These are phyloP conservation scores for Gobius niger DNA, from an alignment of 2,113 vertebrate species.

Conservation along the genomic window DNA sequence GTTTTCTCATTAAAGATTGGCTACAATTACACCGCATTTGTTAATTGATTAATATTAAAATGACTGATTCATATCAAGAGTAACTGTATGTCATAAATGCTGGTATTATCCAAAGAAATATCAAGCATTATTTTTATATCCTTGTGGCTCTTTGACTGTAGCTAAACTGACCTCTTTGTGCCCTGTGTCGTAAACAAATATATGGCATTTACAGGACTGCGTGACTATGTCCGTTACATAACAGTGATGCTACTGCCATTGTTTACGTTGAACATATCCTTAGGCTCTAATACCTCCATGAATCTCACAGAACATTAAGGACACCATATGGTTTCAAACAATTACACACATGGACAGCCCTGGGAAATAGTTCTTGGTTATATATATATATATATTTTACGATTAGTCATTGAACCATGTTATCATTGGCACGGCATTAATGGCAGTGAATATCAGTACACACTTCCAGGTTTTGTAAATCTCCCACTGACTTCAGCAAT, in stretches of 20 bases:
- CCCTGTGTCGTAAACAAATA: constrained; percentile 24
- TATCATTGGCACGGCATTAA: constrained; percentile 16
- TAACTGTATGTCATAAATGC: neutral
- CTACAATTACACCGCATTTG: no score
- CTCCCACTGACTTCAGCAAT: no score
- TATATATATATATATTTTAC: neutral
- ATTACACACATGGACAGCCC: neutral
- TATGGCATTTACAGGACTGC: constrained; percentile 31
- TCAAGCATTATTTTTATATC: constrained; percentile 14
- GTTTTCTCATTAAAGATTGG: neutral
- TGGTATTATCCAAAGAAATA: neutral
- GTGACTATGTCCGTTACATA: constrained; percentile 47
- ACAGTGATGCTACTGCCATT: constrained; percentile 37
- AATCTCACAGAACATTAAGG: constrained; percentile 1
- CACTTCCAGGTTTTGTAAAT: constrained; percentile 5
- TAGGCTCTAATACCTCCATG: constrained; percentile 34
- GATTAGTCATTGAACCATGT: constrained; percentile 14
- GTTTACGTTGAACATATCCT: constrained; percentile 6
- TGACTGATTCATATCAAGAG: no score
- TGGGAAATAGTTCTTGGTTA: neutral
- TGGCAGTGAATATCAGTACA: constrained; percentile 30
- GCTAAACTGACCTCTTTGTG: constrained; percentile 24
- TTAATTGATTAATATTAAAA: no score
- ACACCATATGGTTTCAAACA: neutral
- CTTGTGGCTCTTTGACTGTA: constrained; percentile 5